Base-by-base conservation (phyloP, 2,113 vertebrate species). In the Axis porcinus region DNA sequence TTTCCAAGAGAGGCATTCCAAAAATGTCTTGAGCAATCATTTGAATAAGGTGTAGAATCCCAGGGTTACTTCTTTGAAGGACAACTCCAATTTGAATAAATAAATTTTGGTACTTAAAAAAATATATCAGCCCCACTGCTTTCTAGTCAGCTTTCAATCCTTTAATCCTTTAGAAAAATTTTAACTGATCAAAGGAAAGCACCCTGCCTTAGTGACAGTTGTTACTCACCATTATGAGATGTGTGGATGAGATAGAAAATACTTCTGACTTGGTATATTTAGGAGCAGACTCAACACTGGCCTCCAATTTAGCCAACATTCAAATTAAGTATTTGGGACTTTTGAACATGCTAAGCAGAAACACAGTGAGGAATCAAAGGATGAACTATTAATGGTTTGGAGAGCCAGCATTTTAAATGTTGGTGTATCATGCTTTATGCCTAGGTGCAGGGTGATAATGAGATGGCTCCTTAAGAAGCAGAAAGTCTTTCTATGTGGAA, bases 1-100 rank as follows among this genome's bases (percentile, higher is more conserved):
- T 95, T 97, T 96, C 78, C 70, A 70, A 93, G 94, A 64, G 12
- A 79, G 13, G 27, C 55, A 89, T 89, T 95, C 54, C 84, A 89
- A 89, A 96, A 45, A 58, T 81, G 43, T 70, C 45, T 87, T 62
- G 45, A 62, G 8, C 27, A 40, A 74, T 87, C 50, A 89, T 93
- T 62, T 64, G 50, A 78, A 70, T 91, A 95, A 89, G 55, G 64
- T 28, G 36, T 40, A 79, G 79, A 94, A 62, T 95, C 40, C 40
- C n/a, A 93, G 47, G 70, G 45, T 45, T 85, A 92, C 40, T 54
- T 89, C 86, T 88, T 86, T 88, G 40, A 93, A 45, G 19, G 54
- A 33, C 30, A 94, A 60, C n/a, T 96, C 60, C 57, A 43, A 91
- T 85, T 82, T 87, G 60, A 89, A 88, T 91, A 57, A 83, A 30